Base-by-base conservation (phyloP, 2,797 vertebrate genomes). In the Peromyscus melanophrys region DNA sequence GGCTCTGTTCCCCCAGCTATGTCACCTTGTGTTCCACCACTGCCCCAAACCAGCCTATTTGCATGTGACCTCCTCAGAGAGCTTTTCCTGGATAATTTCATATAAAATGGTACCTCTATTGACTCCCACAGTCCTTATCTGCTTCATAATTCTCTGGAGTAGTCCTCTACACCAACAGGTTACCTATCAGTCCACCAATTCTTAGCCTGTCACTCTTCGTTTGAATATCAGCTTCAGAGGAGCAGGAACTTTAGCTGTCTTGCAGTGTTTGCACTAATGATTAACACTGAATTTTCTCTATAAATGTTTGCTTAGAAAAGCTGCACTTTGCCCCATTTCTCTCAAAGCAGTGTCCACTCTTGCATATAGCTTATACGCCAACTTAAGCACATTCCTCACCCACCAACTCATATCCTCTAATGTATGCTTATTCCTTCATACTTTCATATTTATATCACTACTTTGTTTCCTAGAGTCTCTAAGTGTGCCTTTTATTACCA, bases 271-370 rank as follows among this genome's bases (percentile, higher is more conserved):
- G 6, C 21, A 77, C 27, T 71, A n/a, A 78, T 59, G 69, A 21
- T 63, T 86, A 90, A 61, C 59, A 65, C 11, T 63, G 17, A 96
- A 40, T 61, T 89, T 89, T 40, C 80, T 92, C 27, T 85, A 49
- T 14, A 77, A 85, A 43, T 75, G 23, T 16, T 76, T 40, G 19
- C 1, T 0, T 1, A 76, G 84, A 82, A 77, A 75, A 75, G 13
- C 13, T 75, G 34, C 49, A 6, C 34, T 49, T 59, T 82, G 76
- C 27, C 34, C 2, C 25, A 23, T 73, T 55, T 40, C 55, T 87
- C 59, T 76, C 37, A 76, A 67, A 87, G 37, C 8, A 8, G 19
- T 11, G 40, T 43, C 0, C 0, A 76, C 57, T 49, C 8, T 80
- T 87, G 52, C 14, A 11, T 16, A 11, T 52, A 63, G 13, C 17